These are phyloP conservation scores for Cotesia typhae DNA, from an alignment of 1,140 invertebrate species.

Conservation along the genomic window DNA sequence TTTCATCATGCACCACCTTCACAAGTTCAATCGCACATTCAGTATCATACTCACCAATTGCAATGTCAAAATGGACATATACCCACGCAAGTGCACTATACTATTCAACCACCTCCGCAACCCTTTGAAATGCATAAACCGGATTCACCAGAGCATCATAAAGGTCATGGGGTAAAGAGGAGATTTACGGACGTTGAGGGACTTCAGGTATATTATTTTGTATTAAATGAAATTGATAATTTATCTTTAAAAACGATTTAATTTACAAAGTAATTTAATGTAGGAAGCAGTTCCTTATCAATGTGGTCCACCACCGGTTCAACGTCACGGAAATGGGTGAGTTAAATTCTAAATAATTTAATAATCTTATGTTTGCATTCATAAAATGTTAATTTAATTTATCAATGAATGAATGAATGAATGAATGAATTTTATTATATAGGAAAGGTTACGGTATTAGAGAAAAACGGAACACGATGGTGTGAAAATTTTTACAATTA, in stretches of 20 bases:
- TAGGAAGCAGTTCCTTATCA: slow-evolving; percentile 57
- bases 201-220: slow-evolving; percentile 48
- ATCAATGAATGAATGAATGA: slow-evolving; percentile 29
- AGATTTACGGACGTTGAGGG: slow-evolving; percentile 62
- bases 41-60: slow-evolving; percentile 60
- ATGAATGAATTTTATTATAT: slow-evolving; percentile 40
- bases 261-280: slow-evolving; percentile 14
- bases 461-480: background rate
- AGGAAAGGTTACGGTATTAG: slow-evolving; percentile 3
- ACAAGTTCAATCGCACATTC: slow-evolving; percentile 58
- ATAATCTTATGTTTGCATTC: slow-evolving; percentile 7
- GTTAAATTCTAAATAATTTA: slow-evolving; percentile 39
- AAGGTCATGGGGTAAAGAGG: slow-evolving; percentile 60
- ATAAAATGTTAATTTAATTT: no score
- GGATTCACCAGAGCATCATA: slow-evolving; percentile 57
- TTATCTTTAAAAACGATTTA: background rate
- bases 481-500: no score
- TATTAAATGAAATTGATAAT: background rate
- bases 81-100: slow-evolving; percentile 59
- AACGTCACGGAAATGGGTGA: slow-evolving; percentile 63
- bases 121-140: slow-evolving; percentile 54
- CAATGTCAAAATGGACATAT: slow-evolving; percentile 64
- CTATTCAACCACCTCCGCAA: slow-evolving; percentile 56
- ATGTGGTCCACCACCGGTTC: slow-evolving; percentile 52
- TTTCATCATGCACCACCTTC: slow-evolving; percentile 55